phyloP scores from a whole-genome alignment of 1,140 invertebrate genomes.

The Brevipalpus yothersi region DNA sequence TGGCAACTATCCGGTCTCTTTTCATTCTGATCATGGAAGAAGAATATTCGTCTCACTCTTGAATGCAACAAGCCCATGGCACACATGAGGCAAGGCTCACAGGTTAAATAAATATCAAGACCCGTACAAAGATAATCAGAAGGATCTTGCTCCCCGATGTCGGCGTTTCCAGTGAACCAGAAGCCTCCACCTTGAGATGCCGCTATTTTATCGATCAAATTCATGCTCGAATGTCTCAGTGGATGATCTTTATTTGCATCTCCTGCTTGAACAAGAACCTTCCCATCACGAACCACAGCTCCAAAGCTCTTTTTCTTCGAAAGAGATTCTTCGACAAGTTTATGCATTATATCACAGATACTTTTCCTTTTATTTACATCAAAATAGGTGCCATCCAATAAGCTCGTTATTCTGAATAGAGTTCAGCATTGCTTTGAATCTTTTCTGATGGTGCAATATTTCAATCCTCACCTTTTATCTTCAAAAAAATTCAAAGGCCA shows the following conservation, averaged over 20 bases:
- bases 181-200: constrained; percentile 47
- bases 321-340: neutral
- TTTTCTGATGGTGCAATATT: neutral
- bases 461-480: constrained; percentile 26
- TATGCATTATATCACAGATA: neutral
- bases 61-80: constrained; percentile 80
- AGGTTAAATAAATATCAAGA: constrained; percentile 54
- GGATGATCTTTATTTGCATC: constrained; percentile 36
- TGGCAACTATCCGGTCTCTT: neutral
- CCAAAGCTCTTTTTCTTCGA: constrained; percentile 10
- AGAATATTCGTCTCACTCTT: constrained; percentile 54
- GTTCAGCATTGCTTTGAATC: neutral
- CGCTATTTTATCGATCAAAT: constrained; percentile 59
- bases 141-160: neutral
- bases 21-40: constrained; percentile 17
- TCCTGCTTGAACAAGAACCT: constrained; percentile 30
- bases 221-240: constrained; percentile 56
- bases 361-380: neutral
- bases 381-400: neutral
- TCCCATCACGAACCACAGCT: constrained; percentile 16
- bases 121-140: constrained; percentile 18
- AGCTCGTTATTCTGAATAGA: neutral
- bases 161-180: constrained; percentile 26
- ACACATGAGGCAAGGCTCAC: constrained; percentile 73
- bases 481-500: constrained; percentile 59